Conservation (phyloP, 1,140 invertebrate species). For the Triops cancriformis region DNA sequence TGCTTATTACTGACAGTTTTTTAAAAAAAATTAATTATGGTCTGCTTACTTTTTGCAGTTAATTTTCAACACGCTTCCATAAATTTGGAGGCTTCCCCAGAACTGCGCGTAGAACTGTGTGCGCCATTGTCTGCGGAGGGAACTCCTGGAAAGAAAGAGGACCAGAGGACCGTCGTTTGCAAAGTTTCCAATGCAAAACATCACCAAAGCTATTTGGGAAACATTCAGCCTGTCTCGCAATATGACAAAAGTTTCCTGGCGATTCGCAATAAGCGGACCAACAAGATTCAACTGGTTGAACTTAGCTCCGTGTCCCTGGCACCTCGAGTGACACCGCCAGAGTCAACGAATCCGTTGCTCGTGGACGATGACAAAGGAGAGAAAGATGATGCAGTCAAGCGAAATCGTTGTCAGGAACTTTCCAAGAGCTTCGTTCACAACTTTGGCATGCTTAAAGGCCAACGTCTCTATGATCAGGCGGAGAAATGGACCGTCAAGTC, state of each 20-base stretch:
- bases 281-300: conserved; percentile 22
- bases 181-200: not conserved
- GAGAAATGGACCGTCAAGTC: conserved; percentile 21
- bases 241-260: not conserved
- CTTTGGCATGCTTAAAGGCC: conserved; percentile 23
- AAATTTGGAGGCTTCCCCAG: not conserved
- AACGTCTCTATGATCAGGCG: conserved; percentile 25
- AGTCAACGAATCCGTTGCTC: conserved; percentile 21
- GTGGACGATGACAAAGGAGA: not conserved
- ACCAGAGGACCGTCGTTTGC: not conserved
- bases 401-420: not conserved
- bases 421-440: conserved; percentile 21
- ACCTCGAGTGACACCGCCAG: conserved; percentile 4
- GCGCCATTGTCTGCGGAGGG: not conserved
- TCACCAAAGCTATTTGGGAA: not conserved
- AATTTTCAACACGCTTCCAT: not conserved
- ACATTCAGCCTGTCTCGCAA: not conserved
- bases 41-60: not conserved
- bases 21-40: not conserved
- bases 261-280: not conserved
- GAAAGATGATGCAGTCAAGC: not conserved
- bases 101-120: not conserved
- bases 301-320: conserved; percentile 4
- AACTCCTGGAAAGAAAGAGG: not conserved
- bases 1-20: not conserved